Conservation (phyloP, 2,797 vertebrate species). For the Potorous gilbertii region DNA sequence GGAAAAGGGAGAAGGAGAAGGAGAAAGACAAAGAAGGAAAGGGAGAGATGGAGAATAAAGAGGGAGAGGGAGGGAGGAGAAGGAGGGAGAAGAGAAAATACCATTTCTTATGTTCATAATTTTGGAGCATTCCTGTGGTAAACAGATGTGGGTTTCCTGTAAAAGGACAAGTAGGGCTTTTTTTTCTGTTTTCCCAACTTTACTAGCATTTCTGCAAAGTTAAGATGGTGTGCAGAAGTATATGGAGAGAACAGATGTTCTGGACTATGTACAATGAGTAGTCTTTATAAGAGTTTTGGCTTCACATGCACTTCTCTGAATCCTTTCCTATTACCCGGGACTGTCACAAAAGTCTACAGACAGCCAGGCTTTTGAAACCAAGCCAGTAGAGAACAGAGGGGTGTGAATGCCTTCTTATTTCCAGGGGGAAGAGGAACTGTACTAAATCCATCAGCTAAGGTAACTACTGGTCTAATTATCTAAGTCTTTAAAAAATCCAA, state of each 20-base stretch:
- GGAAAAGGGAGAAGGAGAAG: no score
- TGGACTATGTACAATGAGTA: not conserved
- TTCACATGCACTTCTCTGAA: constrained; percentile 31
- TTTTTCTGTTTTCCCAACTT: constrained; percentile 57
- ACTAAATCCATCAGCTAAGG: constrained; percentile 40
- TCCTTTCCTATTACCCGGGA: not conserved
- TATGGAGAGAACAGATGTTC: constrained; percentile 55
- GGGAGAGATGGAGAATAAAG: no score
- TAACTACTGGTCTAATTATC: constrained; percentile 16
- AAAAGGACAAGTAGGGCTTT: constrained; percentile 40
- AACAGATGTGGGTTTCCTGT: constrained; percentile 46
- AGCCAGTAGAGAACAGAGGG: not conserved
- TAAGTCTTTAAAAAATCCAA: constrained; percentile 25
- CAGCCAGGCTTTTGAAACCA: not conserved
- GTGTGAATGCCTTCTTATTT: constrained; percentile 2
- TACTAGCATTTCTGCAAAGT: constrained; percentile 57
- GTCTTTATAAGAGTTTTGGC: constrained; percentile 23
- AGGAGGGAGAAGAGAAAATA: constrained; percentile 45
- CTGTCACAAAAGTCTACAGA: not conserved
- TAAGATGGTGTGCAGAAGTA: not conserved
- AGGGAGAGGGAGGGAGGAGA: not conserved
- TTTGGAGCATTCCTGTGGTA: not conserved
- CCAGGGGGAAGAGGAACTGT: constrained; percentile 14
- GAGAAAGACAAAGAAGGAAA: no score
- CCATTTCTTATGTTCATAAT: constrained; percentile 25